A percentile compares a stretch with the other conserved stretches of the same genome.
phyloP scores from a whole-genome alignment of 2,888 invertebrate genomes.

The Chalcosyrphus nemorum region DNA sequence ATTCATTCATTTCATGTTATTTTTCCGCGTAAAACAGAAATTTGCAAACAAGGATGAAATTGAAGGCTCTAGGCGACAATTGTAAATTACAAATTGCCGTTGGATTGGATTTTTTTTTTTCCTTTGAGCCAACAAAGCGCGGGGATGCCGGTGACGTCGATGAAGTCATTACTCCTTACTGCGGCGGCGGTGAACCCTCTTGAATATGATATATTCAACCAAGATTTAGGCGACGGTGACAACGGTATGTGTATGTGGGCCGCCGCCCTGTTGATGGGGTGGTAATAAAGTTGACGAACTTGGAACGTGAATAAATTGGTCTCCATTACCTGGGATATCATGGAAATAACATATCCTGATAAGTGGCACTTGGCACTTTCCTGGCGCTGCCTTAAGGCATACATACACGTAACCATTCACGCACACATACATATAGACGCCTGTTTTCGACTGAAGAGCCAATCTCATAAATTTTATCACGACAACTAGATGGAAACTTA shows the following conservation, averaged over 20 bases:
- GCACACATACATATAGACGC: not conserved
- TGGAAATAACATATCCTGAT: slow-evolving; percentile 61
- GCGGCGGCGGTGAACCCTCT: slow-evolving; percentile 14
- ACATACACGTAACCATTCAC: not conserved
- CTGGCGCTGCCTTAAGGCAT: slow-evolving; percentile 11
- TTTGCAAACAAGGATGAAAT: slow-evolving; percentile 50
- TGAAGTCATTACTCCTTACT: slow-evolving; percentile 58
- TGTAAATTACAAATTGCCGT: slow-evolving; percentile 72
- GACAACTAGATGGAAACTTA: slow-evolving; percentile 55
- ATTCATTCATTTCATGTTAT: slow-evolving; percentile 17
- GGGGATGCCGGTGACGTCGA: slow-evolving; percentile 9
- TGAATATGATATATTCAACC: slow-evolving; percentile 21
- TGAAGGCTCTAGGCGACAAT: slow-evolving; percentile 68
- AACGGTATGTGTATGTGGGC: slow-evolving; percentile 35
- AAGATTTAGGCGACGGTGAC: slow-evolving; percentile 8
- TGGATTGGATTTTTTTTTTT: slow-evolving; percentile 70
- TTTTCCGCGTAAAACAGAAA: slow-evolving; percentile 34
- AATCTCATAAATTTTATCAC: slow-evolving; percentile 44
- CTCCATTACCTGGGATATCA: slow-evolving; percentile 59
- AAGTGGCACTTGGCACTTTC: slow-evolving; percentile 54
- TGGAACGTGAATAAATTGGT: slow-evolving; percentile 58
- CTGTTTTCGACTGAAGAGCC: not conserved
- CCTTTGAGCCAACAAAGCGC: slow-evolving; percentile 26
- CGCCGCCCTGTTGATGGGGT: slow-evolving; percentile 17
- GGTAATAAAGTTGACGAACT: slow-evolving; percentile 59